Conservation (phyloP, 2,113 vertebrate genomes). For the Mus spicilegus region DNA sequence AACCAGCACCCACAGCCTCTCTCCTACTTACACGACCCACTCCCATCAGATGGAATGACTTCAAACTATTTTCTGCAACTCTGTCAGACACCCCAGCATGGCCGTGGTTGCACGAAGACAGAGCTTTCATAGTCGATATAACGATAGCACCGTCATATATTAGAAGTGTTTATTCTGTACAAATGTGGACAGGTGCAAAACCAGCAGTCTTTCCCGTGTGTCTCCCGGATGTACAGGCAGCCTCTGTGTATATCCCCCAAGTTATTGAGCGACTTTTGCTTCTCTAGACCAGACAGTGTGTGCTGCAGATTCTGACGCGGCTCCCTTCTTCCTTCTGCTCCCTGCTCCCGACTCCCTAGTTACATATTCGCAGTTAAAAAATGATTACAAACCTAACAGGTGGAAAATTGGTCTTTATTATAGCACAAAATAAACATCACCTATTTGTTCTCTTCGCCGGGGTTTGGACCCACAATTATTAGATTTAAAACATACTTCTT, state of each 20-base stretch:
- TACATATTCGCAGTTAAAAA: conserved; percentile 66
- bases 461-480: conserved; percentile 4
- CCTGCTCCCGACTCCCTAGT: conserved; percentile 2
- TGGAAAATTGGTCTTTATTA: conserved; percentile 77
- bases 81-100: conserved; percentile 33
- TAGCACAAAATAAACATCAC: conserved; percentile 56
- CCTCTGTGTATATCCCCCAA: conserved; percentile 75
- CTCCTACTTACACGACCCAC: neutral
- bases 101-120: rapidly evolving
- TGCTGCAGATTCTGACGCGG: conserved; percentile 59
- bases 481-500: conserved; percentile 47
- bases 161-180: conserved; percentile 76
- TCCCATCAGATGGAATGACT: neutral
- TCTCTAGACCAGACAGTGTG: conserved; percentile 59
- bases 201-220: conserved; percentile 60
- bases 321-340: conserved; percentile 51
- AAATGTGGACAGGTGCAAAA: conserved; percentile 74
- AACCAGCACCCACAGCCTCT: rapidly evolving
- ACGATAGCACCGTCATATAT: conserved; percentile 51
- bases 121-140: conserved; percentile 63
- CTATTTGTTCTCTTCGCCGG: conserved; percentile 44
- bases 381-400: conserved; percentile 76
- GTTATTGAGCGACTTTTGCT: conserved; percentile 77
- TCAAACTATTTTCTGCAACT: conserved; percentile 42
- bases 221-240: conserved; percentile 62